phyloP scores from a whole-genome alignment of 2,113 vertebrate genomes.

The Pomatorhinus ruficollis region DNA sequence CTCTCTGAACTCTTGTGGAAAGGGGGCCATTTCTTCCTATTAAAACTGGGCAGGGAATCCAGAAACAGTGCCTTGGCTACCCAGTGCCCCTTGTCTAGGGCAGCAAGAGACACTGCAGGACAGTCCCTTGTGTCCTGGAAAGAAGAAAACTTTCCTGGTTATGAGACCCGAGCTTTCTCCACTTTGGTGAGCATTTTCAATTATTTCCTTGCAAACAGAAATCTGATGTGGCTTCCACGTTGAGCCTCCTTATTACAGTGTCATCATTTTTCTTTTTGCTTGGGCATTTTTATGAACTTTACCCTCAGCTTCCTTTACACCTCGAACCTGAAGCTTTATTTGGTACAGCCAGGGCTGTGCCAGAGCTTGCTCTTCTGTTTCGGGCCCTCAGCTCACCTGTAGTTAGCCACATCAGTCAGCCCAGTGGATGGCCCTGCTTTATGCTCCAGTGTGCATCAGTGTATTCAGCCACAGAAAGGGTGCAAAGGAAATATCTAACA shows the following conservation, averaged over 20 bases:
- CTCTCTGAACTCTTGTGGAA: accelerated
- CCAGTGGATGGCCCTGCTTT: background rate
- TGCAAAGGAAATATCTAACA: background rate
- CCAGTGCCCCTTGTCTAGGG: background rate
- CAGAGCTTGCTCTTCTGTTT: background rate
- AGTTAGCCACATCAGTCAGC: constrained; percentile 38
- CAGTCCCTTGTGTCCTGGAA: background rate
- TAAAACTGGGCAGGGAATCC: background rate
- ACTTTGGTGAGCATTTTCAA: background rate
- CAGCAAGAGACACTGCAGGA: background rate
- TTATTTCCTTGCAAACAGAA: background rate
- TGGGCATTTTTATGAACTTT: background rate
- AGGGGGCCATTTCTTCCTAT: background rate
- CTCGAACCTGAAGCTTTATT: background rate
- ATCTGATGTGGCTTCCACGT: background rate
- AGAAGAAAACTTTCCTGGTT: background rate
- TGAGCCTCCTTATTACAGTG: background rate
- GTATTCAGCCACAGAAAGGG: background rate
- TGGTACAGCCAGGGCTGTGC: background rate
- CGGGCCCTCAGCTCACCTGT: background rate
- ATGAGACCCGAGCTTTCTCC: background rate
- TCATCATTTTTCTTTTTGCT: background rate
- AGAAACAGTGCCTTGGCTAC: background rate
- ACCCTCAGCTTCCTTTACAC: background rate
- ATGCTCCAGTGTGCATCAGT: background rate